Conservation (phyloP, 2,888 invertebrate species). For the Oasisia sp. region DNA sequence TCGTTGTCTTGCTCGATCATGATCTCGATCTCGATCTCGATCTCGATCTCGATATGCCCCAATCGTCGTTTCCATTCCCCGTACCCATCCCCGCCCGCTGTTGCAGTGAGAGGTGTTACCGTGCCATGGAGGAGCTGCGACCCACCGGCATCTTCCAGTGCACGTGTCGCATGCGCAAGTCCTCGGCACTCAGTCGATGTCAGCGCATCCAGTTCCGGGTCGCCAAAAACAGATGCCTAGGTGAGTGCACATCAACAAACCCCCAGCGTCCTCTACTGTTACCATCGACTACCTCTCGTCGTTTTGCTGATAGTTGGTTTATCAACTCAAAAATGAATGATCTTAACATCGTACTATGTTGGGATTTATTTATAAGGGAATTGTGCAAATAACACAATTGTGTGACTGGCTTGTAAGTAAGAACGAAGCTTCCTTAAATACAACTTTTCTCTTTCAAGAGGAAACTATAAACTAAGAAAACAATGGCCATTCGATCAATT, state of each 20-base stretch:
- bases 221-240: constrained; percentile 41
- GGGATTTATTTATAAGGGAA: neutral
- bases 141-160: constrained; percentile 39
- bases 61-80: too few species aligned
- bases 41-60: too few species aligned
- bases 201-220: constrained; percentile 40
- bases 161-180: constrained; percentile 35
- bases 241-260: constrained; percentile 26
- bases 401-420: neutral
- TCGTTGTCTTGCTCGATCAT: too few species aligned
- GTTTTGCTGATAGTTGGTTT: neutral
- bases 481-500: too few species aligned
- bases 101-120: constrained; percentile 36
- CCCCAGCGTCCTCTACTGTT: neutral
- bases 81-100: neutral
- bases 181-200: constrained; percentile 36
- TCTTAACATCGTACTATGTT: neutral
- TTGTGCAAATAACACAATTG: neutral
- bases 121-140: constrained; percentile 34
- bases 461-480: too few species aligned
- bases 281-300: neutral
- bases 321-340: neutral
- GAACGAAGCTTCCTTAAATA: neutral
- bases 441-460: too few species aligned
- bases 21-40: too few species aligned